Evolutionary conservation across 2,888 invertebrate species (phyloP), one percentile per base, ranked within the genome.

Genomic region (Apamea sordens): DNA sequence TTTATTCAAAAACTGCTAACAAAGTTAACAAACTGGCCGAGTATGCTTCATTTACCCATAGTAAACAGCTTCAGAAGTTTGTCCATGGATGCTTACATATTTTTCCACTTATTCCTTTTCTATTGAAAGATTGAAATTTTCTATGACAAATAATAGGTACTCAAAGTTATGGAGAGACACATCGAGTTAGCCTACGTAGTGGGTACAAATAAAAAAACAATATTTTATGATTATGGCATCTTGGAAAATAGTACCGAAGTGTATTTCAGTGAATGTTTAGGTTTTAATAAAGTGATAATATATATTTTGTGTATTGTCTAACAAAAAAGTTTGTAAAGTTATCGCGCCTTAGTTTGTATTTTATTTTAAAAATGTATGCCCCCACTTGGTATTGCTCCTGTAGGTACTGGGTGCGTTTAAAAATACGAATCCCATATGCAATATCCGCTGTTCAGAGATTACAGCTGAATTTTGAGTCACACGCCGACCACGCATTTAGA

Each of bases 101-200:
- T 73, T 73, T 64, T 65, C 69, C 69, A 80, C 64, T 73, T 70
- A 73, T 69, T 47, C 53, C 2, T 73, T 85, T 80, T 65, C 64
- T 80, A 18, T 50, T 28, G 59, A 82, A 84, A 69, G 59, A 41
- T 41, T 41, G 0, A 41, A 41, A 41, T 41, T 41, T 41, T 84
- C 11, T 15, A 15, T 72, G 68, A 84, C 69, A 65, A 79, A 69
- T 32, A 69, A 41, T 64, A n/a, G 64, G 32, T 47, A 67, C 53
- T 50, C 36, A 47, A 65, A 28, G 63, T 24, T 69, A 21, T 83
- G 28, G 77, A 79, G 50, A 47, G 13, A 76, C 41, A 61, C 36
- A 68, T 64, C 24, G n/a, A 53, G 7, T 61, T 28, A 7, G 36
- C 32, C 4, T 77, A 53, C 5, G 24, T 24, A 56, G 21, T 59